Evolutionary conservation across 2,888 invertebrate species (phyloP).

Genomic region (Dicycla oo): DNA sequence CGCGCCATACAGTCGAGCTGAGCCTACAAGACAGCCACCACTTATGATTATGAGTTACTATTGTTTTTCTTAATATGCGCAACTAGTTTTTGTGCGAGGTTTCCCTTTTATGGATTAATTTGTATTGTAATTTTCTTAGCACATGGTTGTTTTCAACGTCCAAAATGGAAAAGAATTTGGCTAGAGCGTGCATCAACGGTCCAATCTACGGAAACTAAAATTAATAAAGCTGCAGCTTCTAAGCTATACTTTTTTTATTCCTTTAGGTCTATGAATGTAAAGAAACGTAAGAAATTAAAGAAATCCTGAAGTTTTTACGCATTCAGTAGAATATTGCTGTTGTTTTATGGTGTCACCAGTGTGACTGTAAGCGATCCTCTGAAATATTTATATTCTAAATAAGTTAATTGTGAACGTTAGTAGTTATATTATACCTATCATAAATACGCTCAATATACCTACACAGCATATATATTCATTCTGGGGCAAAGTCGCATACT

Average conservation of each 20-base stretch:
- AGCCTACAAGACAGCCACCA: constrained; percentile 60
- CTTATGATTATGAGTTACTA: constrained; percentile 64
- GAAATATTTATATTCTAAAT: background rate
- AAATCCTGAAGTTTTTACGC: background rate
- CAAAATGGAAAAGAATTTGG: constrained; percentile 17
- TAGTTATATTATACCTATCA: background rate
- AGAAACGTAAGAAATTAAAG: background rate
- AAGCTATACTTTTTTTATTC: background rate
- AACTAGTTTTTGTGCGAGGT: constrained; percentile 46
- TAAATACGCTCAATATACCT: background rate
- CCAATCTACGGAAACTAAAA: background rate
- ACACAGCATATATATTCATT: no score
- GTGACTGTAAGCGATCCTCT: background rate
- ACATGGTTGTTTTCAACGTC: constrained; percentile 15
- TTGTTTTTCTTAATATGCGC: constrained; percentile 57
- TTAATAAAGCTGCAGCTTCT: constrained; percentile 5
- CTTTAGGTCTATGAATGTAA: background rate
- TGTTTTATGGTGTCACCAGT: background rate
- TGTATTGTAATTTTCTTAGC: constrained; percentile 31
- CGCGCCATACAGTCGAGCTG: constrained; percentile 65
- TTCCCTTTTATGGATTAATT: constrained; percentile 41
- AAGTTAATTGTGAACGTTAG: background rate
- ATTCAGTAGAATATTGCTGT: background rate
- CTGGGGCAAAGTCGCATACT: background rate
- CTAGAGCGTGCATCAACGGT: background rate